Evolutionary conservation across 2,888 invertebrate species (phyloP).

Genomic region (Heliothis peltigera): DNA sequence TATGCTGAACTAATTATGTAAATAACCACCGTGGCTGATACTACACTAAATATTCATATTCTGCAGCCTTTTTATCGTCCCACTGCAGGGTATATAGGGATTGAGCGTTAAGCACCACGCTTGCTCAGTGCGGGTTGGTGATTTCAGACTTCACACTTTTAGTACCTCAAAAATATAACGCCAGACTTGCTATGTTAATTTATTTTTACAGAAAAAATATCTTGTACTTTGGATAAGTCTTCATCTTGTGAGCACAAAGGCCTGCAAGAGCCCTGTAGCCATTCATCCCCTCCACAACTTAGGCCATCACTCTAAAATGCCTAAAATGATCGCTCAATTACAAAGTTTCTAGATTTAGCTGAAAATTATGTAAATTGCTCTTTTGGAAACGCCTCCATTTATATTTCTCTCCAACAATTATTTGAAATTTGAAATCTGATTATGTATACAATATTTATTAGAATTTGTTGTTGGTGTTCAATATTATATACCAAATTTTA

Average conservation of each 20-base stretch:
- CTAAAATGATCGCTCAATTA: conserved; percentile 17
- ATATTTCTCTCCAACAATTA: not conserved
- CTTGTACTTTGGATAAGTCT: not conserved
- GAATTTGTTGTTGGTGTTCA: not conserved
- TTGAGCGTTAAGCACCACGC: too few species aligned
- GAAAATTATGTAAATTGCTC: conserved; percentile 26
- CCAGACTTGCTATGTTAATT: too few species aligned
- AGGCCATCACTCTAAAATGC: conserved; percentile 10
- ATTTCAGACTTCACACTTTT: too few species aligned
- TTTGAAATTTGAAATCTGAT: not conserved
- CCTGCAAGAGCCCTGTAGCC: conserved; percentile 2
- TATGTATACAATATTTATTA: not conserved
- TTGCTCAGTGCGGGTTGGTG: too few species aligned
- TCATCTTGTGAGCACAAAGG: not conserved
- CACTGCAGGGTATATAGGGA: too few species aligned
- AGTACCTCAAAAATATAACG: too few species aligned
- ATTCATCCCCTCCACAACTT: conserved; percentile 26
- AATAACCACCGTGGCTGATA: too few species aligned
- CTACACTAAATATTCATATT: too few species aligned
- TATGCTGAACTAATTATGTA: too few species aligned
- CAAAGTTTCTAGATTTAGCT: conserved; percentile 15
- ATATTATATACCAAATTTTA: too few species aligned
- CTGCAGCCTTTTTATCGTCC: too few species aligned
- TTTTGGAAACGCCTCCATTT: conserved; percentile 8
- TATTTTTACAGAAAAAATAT: too few species aligned